Conservation (phyloP, 1,140 invertebrate species). For the Leptoteleia sp. region DNA sequence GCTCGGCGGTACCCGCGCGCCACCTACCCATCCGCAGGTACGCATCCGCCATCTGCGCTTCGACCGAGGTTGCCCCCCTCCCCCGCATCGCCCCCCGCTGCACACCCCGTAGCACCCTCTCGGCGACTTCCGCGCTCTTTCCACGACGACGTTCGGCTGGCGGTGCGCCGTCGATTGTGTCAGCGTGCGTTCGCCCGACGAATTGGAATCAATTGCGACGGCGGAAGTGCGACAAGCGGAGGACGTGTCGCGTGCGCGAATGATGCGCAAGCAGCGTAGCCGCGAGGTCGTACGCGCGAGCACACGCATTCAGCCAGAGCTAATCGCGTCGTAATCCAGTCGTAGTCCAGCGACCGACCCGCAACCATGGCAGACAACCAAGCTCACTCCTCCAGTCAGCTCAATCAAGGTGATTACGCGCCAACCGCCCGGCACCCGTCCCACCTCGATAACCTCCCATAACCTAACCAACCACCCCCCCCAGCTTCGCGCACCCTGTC, state of each 20-base stretch:
- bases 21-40: too few relatives aligned
- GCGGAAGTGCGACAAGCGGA: neutral
- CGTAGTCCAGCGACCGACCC: slow-evolving; percentile 16
- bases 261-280: slow-evolving; percentile 21
- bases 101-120: too few relatives aligned
- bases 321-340: slow-evolving; percentile 41
- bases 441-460: too few relatives aligned
- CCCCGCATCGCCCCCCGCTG: too few relatives aligned
- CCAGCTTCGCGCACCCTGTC: too few relatives aligned
- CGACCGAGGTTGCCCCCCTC: neutral
- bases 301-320: slow-evolving; percentile 8
- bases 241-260: slow-evolving; percentile 1
- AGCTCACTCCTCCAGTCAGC: slow-evolving; percentile 77
- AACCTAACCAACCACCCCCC: too few relatives aligned
- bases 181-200: neutral
- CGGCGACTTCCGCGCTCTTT: too few relatives aligned
- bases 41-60: slow-evolving; percentile 29
- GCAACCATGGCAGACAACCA: slow-evolving; percentile 79
- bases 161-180: neutral
- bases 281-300: slow-evolving; percentile 26
- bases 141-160: neutral
- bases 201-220: neutral
- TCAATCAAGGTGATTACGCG: slow-evolving; percentile 69
- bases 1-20: slow-evolving; percentile 20
- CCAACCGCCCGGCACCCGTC: too few relatives aligned